Conservation (phyloP, 1,140 invertebrate genomes). For the Harlomillsia oculata region DNA sequence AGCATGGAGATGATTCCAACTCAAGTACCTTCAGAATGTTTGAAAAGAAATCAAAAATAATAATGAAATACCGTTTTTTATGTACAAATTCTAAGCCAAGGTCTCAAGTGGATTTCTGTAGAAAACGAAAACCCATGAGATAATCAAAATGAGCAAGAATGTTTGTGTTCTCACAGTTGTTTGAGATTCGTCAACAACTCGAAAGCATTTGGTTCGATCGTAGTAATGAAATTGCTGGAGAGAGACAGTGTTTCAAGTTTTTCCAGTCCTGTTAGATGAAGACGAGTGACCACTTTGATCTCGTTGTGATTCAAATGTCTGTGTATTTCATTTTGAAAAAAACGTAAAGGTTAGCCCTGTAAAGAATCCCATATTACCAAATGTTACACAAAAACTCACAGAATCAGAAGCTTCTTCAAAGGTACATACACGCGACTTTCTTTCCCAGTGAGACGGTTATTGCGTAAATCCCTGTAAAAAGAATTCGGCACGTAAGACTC, state of each 20-base stretch:
- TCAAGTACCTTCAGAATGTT: slow-evolving; percentile 40
- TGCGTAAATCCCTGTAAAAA: slow-evolving; percentile 41
- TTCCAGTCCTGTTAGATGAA: slow-evolving; percentile 37
- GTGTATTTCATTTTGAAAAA: no score
- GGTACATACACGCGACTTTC: neutral
- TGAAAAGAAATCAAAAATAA: no score
- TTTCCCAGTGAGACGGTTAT: slow-evolving; percentile 39
- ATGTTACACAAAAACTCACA: neutral
- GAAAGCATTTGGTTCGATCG: slow-evolving; percentile 38
- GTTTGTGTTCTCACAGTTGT: slow-evolving; percentile 38
- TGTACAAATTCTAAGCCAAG: no score
- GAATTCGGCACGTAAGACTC: no score
- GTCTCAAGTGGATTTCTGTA: no score
- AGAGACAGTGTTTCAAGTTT: slow-evolving; percentile 40
- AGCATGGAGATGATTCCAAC: slow-evolving; percentile 39
- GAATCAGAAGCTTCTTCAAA: neutral
- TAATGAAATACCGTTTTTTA: no score
- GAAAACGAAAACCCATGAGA: no score
- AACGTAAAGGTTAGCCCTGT: no score
- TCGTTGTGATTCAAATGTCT: slow-evolving; percentile 30
- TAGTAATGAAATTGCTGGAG: slow-evolving; percentile 39
- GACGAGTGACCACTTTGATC: slow-evolving; percentile 11
- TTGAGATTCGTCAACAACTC: slow-evolving; percentile 36
- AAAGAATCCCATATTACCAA: no score
- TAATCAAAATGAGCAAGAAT: no score